Conservation (phyloP, 2,113 vertebrate genomes). For the Aphelocoma coerulescens region DNA sequence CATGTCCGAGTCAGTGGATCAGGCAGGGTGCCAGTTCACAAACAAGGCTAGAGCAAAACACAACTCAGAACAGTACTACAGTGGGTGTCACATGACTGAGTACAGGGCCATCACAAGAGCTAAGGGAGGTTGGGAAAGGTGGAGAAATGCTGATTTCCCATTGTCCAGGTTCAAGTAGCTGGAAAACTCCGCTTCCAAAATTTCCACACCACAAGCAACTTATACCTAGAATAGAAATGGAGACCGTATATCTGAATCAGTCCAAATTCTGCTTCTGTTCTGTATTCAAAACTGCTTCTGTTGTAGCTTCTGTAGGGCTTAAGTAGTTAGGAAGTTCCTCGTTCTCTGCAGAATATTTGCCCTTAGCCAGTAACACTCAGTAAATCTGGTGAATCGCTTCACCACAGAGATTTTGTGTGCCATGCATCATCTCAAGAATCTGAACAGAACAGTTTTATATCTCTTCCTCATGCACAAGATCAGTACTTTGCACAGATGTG, state of each 20-base stretch:
- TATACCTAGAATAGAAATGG: slow-evolving; percentile 51
- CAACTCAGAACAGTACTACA: background rate
- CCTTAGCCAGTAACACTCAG: background rate
- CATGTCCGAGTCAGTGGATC: background rate
- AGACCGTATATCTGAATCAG: background rate
- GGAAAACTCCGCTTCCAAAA: background rate
- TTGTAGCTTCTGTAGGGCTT: background rate
- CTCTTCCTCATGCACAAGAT: background rate
- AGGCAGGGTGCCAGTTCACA: background rate
- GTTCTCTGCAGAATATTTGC: background rate
- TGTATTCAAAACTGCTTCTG: background rate
- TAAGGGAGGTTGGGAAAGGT: background rate
- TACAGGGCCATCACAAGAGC: background rate
- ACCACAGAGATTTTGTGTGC: background rate
- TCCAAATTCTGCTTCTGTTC: background rate
- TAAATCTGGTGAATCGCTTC: background rate
- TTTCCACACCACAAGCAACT: background rate
- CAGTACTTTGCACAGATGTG: background rate
- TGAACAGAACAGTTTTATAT: background rate
- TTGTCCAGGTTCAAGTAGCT: background rate
- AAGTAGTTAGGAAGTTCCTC: background rate
- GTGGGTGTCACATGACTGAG: background rate
- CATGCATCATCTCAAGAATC: background rate
- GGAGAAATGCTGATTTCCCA: background rate
- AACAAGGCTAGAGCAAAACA: background rate